phyloP scores from a whole-genome alignment of 2,113 vertebrate genomes.

The Pluvianellus socialis region DNA sequence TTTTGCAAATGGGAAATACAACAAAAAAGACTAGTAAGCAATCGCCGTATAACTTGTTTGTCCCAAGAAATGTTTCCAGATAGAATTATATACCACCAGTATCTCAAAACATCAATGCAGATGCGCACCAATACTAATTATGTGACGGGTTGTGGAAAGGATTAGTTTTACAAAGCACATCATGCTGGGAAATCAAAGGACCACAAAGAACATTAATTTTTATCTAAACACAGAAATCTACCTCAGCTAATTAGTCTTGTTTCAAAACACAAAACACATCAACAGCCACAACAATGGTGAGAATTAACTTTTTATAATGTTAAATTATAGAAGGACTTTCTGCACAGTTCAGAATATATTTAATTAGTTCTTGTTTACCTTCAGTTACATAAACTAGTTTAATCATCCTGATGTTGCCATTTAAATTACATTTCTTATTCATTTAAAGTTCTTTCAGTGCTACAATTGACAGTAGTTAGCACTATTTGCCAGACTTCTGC shows the following conservation, averaged over 20 bases:
- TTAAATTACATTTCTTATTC: conserved; percentile 29
- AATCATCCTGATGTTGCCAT: not conserved
- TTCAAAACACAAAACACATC: not conserved
- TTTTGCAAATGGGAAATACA: not conserved
- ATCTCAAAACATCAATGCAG: not conserved
- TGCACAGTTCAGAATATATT: not conserved
- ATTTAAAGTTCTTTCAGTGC: not conserved
- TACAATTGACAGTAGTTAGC: conserved; percentile 3
- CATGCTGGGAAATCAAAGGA: not conserved
- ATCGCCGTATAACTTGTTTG: not conserved
- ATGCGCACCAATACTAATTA: not conserved
- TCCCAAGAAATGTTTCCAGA: not conserved
- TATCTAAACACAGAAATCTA: conserved; percentile 6
- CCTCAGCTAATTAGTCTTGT: not conserved
- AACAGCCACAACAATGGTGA: not conserved
- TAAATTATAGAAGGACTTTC: not conserved
- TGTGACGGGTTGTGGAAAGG: not conserved
- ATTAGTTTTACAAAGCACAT: not conserved
- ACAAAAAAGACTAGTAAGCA: not conserved
- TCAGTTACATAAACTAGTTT: not conserved
- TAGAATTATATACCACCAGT: not conserved
- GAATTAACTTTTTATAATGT: conserved; percentile 2
- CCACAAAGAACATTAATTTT: conserved; percentile 14
- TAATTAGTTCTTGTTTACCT: conserved; percentile 46
- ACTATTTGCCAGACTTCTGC: not conserved